Conservation (phyloP, 2,113 vertebrate species). For the Epinephelus cyanopodus region DNA sequence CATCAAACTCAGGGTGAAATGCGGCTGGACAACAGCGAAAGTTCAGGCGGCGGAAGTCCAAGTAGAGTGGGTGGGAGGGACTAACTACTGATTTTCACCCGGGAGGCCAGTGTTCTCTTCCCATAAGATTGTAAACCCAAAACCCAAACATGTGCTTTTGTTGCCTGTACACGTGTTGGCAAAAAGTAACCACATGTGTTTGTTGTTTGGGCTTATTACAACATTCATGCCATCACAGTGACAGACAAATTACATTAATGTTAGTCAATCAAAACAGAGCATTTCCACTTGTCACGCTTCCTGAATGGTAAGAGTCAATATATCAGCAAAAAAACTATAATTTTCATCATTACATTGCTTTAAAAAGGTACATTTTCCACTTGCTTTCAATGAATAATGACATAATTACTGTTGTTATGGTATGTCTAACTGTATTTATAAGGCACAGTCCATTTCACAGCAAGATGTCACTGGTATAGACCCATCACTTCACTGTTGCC, state of each 20-base stretch:
- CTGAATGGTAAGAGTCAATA: background rate
- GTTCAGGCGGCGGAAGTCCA: too few species aligned
- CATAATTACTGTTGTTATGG: slow-evolving; percentile 43
- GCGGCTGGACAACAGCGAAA: too few species aligned
- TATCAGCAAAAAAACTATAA: background rate
- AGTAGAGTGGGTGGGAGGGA: too few species aligned
- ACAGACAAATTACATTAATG: background rate
- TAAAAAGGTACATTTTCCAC: slow-evolving; percentile 10
- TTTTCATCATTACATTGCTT: slow-evolving; percentile 24
- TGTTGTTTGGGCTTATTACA: background rate
- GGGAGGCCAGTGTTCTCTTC: too few species aligned
- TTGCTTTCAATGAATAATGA: slow-evolving; percentile 28
- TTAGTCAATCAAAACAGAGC: background rate
- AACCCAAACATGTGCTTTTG: too few species aligned
- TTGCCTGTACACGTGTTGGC: too few species aligned
- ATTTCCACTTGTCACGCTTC: background rate
- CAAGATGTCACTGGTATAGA: slow-evolving; percentile 20
- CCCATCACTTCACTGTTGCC: slow-evolving; percentile 39
- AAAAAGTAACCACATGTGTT: too few species aligned
- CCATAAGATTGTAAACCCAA: too few species aligned
- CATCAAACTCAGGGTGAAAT: too few species aligned
- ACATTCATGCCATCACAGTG: background rate
- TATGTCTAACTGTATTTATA: slow-evolving; percentile 37
- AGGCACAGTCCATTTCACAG: slow-evolving; percentile 31
- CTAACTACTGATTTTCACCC: too few species aligned